These are phyloP conservation scores for Aphodius granarius DNA, from an alignment of 2,888 invertebrate species.

Conservation along the genomic window DNA sequence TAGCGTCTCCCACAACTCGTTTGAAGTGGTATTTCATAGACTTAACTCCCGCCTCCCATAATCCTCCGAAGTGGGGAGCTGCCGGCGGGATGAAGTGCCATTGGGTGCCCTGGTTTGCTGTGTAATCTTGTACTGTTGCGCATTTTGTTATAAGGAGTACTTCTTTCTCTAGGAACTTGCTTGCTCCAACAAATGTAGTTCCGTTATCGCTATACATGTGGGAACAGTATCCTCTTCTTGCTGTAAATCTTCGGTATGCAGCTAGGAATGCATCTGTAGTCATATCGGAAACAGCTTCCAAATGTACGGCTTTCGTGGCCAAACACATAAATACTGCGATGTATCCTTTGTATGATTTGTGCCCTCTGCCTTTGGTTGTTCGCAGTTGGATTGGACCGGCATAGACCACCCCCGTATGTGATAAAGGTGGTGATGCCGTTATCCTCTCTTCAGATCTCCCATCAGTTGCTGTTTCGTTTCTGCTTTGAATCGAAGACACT, in stretches of 20 bases:
- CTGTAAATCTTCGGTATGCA: constrained; percentile 16
- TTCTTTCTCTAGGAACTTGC: background rate
- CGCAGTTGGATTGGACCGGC: background rate
- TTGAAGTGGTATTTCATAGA: background rate
- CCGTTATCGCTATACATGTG: constrained; percentile 22
- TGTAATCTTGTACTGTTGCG: constrained; percentile 6
- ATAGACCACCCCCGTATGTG: background rate
- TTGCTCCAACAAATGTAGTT: constrained; percentile 17
- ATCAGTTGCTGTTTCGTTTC: background rate
- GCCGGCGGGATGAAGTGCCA: background rate
- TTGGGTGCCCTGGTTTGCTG: background rate
- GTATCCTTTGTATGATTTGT: background rate
- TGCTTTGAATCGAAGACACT: background rate
- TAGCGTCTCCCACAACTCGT: background rate
- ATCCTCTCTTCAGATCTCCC: background rate
- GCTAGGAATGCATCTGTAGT: constrained; percentile 17
- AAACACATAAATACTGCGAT: background rate
- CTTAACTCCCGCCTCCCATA: background rate
- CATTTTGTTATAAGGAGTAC: background rate
- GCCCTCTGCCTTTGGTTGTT: background rate
- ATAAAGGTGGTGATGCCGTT: background rate
- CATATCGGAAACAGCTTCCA: background rate
- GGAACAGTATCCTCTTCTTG: constrained; percentile 5
- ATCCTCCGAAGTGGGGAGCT: background rate
- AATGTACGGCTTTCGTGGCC: background rate